A percentile compares a stretch with the other conserved stretches of the same genome.
These are phyloP conservation scores for Bufo bufo DNA, from an alignment of 2,113 vertebrate species.

Conservation along the genomic window DNA sequence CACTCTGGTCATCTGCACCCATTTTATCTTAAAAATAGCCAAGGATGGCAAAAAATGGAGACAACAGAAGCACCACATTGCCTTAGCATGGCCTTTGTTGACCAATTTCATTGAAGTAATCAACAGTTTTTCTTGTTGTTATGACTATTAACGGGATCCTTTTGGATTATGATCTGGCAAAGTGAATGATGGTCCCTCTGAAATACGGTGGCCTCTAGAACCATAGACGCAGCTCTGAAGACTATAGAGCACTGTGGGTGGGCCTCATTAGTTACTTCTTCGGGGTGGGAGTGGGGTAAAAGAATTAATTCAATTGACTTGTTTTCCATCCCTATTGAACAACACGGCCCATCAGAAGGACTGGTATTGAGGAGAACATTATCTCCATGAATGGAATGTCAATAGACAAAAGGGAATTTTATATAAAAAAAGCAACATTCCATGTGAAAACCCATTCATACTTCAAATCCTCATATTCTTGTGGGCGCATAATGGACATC, in stretches of 20 bases:
- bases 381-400: neutral
- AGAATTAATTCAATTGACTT: conserved; percentile 5
- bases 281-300: neutral
- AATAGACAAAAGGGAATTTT: conserved; percentile 9
- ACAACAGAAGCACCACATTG: too few relatives aligned
- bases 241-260: neutral
- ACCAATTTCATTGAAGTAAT: too few relatives aligned
- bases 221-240: neutral
- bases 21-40: too few relatives aligned
- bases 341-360: neutral
- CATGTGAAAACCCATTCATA: neutral
- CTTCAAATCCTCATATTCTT: neutral
- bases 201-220: too few relatives aligned
- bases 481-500: neutral
- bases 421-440: conserved; percentile 15
- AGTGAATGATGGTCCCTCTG: neutral
- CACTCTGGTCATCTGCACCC: too few relatives aligned
- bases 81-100: too few relatives aligned
- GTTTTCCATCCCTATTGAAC: conserved; percentile 1
- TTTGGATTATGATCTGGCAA: neutral
- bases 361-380: neutral
- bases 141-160: neutral
- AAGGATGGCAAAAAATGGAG: too few relatives aligned
- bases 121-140: neutral
- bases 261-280: neutral